Evolutionary conservation across 2,797 vertebrate genomes (phyloP).

Genomic region (Pseudochirops cupreus): DNA sequence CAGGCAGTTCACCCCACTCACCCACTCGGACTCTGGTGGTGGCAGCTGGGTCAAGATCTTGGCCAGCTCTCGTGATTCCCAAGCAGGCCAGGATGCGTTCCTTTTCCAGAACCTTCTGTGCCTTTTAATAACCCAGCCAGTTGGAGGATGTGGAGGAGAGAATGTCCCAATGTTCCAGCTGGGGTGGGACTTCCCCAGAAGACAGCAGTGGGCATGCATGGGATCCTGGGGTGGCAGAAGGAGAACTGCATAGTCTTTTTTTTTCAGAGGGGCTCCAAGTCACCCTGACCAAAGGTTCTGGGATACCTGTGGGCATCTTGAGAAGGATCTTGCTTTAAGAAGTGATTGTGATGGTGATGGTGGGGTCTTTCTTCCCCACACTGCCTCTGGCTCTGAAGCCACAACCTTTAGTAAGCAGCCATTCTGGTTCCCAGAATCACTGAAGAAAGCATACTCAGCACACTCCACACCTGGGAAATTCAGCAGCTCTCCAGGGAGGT

Average conservation of each 20-base stretch:
- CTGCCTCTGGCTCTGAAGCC: not conserved
- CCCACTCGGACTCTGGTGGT: not conserved
- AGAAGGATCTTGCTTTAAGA: not conserved
- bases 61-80: slow-evolving; percentile 24
- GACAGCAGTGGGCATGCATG: not conserved
- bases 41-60: slow-evolving; percentile 25
- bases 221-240: not conserved
- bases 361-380: not conserved
- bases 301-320: not conserved
- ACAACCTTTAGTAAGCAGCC: not conserved
- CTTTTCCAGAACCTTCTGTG: slow-evolving; percentile 28
- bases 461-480: slow-evolving; percentile 2
- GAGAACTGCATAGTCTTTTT: not conserved
- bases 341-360: not conserved
- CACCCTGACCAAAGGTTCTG: not conserved
- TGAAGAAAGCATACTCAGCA: not conserved
- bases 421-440: not conserved
- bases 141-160: slow-evolving; percentile 40
- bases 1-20: not conserved
- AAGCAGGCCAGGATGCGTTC: slow-evolving; percentile 35
- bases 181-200: not conserved
- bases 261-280: not conserved
- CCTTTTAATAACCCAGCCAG: not conserved
- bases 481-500: slow-evolving; percentile 29
- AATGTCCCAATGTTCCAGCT: slow-evolving; percentile 41